A percentile compares a stretch with the other conserved stretches of the same genome.
phyloP scores from a whole-genome alignment of 2,797 vertebrate species.

The Eremophila alpestris region DNA sequence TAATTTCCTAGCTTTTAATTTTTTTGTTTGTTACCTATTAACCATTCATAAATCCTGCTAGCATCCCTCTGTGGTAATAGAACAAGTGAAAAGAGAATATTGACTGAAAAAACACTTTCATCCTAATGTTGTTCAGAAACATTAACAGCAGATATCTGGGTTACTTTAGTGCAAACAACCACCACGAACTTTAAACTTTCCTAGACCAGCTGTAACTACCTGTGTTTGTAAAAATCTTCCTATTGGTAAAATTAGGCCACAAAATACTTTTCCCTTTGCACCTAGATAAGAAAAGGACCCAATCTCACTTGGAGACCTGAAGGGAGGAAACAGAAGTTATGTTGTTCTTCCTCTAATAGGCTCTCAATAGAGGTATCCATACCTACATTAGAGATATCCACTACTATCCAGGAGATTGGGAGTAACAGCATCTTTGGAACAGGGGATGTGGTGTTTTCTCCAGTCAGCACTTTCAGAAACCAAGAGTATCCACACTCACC shows the following conservation, averaged over 20 bases:
- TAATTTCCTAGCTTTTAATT: background rate
- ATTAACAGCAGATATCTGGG: background rate
- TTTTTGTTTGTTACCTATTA: background rate
- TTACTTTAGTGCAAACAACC: background rate
- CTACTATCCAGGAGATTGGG: background rate
- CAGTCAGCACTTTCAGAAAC: background rate
- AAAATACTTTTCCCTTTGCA: background rate
- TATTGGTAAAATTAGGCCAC: background rate
- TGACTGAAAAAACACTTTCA: background rate
- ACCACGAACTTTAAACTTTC: background rate
- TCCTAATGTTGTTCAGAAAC: background rate
- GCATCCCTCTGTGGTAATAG: background rate
- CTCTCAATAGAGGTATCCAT: background rate
- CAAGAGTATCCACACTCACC: background rate
- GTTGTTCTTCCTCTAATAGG: background rate
- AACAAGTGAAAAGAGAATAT: background rate
- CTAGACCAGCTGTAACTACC: background rate
- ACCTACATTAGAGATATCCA: background rate
- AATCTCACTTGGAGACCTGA: background rate
- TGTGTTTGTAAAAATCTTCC: background rate
- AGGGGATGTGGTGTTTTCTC: background rate
- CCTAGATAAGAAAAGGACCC: background rate
- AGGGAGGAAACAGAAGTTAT: accelerated
- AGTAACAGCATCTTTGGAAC: background rate
- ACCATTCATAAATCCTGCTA: background rate